These are phyloP conservation scores for Sceloporus tristichus DNA, from an alignment of 2,113 vertebrate species.

Conservation along the genomic window DNA sequence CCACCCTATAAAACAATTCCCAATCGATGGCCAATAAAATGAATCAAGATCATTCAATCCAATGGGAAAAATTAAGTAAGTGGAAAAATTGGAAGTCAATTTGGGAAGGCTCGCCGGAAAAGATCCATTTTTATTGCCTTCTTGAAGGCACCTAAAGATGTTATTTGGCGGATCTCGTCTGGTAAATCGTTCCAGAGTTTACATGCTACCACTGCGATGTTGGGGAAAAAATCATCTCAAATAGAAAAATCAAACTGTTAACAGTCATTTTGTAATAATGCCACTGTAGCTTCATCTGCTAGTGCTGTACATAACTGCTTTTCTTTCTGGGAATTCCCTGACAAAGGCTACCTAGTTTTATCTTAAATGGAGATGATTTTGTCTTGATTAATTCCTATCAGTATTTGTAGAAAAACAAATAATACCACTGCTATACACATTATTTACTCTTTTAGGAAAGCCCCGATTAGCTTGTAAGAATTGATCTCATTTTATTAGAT, in stretches of 20 bases:
- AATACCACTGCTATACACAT: neutral
- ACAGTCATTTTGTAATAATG: neutral
- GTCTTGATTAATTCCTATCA: neutral
- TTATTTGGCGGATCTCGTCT: too few species aligned
- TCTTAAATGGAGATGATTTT: neutral
- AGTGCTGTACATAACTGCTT: neutral
- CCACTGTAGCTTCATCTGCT: neutral
- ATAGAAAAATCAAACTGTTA: neutral
- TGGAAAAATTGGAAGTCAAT: too few species aligned
- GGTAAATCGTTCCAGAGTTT: too few species aligned
- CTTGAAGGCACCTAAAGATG: too few species aligned
- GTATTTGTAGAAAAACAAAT: neutral
- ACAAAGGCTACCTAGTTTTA: neutral
- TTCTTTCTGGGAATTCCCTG: neutral
- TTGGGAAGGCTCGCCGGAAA: too few species aligned
- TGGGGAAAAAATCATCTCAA: neutral
- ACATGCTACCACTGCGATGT: too few species aligned
- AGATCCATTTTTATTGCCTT: too few species aligned
- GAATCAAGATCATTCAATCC: too few species aligned
- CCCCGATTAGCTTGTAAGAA: neutral
- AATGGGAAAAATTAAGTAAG: too few species aligned
- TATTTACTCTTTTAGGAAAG: neutral
- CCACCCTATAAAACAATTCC: too few species aligned
- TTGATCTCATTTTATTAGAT: neutral
- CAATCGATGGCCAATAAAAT: too few species aligned